Percentiles rank a stretch among this genome's conserved stretches.
These are phyloP conservation scores for Sylvilagus bachmani DNA, from an alignment of 2,113 vertebrate species.

Conservation along the genomic window DNA sequence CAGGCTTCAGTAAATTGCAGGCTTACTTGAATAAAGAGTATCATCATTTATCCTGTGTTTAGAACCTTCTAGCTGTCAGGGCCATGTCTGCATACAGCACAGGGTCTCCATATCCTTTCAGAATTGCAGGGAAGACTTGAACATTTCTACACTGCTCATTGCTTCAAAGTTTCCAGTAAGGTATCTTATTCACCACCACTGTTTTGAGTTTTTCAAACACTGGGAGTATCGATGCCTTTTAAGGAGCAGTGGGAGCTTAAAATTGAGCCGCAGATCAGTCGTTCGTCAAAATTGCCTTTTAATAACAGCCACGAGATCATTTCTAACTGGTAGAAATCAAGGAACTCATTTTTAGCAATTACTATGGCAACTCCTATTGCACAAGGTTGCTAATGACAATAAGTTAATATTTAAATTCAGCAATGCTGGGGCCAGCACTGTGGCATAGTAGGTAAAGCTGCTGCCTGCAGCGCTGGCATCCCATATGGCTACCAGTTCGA, in stretches of 20 bases:
- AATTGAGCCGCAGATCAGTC: neutral
- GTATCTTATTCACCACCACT: neutral
- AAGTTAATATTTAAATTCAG: neutral
- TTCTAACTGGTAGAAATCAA: constrained; percentile 44
- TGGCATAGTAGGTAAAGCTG: no score
- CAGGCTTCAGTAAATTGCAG: constrained; percentile 30
- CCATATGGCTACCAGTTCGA: no score
- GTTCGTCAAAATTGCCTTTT: neutral
- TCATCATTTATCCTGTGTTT: constrained; percentile 41
- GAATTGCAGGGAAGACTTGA: neutral
- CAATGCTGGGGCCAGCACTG: no score
- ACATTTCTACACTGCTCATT: neutral
- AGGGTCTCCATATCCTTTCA: neutral
- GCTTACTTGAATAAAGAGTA: constrained; percentile 54
- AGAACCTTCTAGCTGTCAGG: constrained; percentile 38
- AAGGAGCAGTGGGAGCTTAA: neutral
- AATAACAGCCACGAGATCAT: constrained; percentile 24
- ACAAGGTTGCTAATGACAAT: neutral
- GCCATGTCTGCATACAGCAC: neutral
- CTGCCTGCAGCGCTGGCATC: no score
- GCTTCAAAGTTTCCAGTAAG: constrained; percentile 32
- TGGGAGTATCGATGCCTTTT: neutral
- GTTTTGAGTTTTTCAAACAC: constrained; percentile 33
- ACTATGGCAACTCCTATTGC: neutral
- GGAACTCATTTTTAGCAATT: constrained; percentile 47